phyloP scores from a whole-genome alignment of 1,140 invertebrate genomes.

The Macrostomum lignano region DNA sequence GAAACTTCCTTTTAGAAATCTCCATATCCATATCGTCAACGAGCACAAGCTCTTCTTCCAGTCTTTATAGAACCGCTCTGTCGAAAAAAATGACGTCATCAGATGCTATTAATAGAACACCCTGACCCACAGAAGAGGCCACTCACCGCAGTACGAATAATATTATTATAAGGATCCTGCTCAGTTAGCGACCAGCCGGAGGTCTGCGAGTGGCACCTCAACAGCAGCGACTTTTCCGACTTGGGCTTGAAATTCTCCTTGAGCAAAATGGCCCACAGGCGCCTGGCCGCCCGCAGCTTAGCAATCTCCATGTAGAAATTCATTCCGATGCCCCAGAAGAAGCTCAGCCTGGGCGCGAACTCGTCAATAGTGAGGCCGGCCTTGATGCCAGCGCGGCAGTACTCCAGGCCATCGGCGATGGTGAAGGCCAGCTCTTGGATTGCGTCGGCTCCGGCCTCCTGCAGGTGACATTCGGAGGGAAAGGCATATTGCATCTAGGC shows the following conservation, averaged over 20 bases:
- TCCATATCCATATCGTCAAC: no score
- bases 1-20: no score
- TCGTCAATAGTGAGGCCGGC: conserved; percentile 35
- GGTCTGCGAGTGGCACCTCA: conserved; percentile 38
- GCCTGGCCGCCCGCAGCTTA: conserved; percentile 36
- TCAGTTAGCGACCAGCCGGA: conserved; percentile 40
- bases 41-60: no score
- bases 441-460: conserved; percentile 38
- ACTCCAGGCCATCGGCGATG: conserved; percentile 37
- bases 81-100: no score
- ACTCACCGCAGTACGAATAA: conserved; percentile 18
- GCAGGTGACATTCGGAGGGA: no score
- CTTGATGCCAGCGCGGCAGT: conserved; percentile 32
- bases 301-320: conserved; percentile 44
- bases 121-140: no score
- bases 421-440: conserved; percentile 39
- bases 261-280: conserved; percentile 35
- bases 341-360: conserved; percentile 37
- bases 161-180: conserved; percentile 42
- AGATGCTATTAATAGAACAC: no score
- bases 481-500: no score
- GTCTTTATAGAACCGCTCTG: no score
- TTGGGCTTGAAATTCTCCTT: conserved; percentile 35
- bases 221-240: conserved; percentile 32
- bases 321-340: conserved; percentile 42